phyloP scores from a whole-genome alignment of 1,140 invertebrate genomes.

The Drosophila sechellia region DNA sequence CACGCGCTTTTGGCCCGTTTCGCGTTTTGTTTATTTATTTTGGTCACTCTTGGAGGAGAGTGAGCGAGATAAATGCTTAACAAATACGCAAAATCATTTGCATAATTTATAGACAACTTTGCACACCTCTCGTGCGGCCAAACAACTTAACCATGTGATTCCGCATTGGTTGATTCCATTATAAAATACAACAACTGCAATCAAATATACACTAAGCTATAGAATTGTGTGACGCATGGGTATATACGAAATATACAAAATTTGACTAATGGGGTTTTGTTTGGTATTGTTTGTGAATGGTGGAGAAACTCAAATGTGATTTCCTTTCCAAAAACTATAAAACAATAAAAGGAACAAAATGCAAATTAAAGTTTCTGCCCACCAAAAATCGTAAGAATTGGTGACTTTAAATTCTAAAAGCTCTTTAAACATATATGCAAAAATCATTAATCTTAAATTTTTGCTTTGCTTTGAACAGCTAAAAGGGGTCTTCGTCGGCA shows the following conservation, averaged over 20 bases:
- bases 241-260: slow-evolving; percentile 11
- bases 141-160: slow-evolving; percentile 43
- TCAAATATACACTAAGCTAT: not conserved
- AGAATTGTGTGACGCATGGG: slow-evolving; percentile 29
- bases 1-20: slow-evolving; percentile 55
- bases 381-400: slow-evolving; percentile 25
- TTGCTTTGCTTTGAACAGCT: slow-evolving; percentile 29
- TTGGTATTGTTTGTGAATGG: slow-evolving; percentile 35
- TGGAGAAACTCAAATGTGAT: slow-evolving; percentile 26
- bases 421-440: slow-evolving; percentile 39
- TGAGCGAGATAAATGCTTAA: slow-evolving; percentile 14
- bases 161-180: slow-evolving; percentile 40
- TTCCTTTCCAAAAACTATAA: slow-evolving; percentile 43
- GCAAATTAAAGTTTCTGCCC: slow-evolving; percentile 28
- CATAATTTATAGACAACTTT: slow-evolving; percentile 53
- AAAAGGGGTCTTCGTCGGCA: slow-evolving; percentile 55
- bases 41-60: slow-evolving; percentile 25
- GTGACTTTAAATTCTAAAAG: slow-evolving; percentile 44
- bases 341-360: slow-evolving; percentile 35
- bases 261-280: slow-evolving; percentile 15
- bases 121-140: slow-evolving; percentile 43
- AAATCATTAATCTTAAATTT: slow-evolving; percentile 47
- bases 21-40: slow-evolving; percentile 10
- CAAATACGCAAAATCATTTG: slow-evolving; percentile 40
- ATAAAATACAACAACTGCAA: slow-evolving; percentile 8